Evolutionary conservation across 2,888 invertebrate genomes (phyloP).

Genomic region (Coelinius sp.): DNA sequence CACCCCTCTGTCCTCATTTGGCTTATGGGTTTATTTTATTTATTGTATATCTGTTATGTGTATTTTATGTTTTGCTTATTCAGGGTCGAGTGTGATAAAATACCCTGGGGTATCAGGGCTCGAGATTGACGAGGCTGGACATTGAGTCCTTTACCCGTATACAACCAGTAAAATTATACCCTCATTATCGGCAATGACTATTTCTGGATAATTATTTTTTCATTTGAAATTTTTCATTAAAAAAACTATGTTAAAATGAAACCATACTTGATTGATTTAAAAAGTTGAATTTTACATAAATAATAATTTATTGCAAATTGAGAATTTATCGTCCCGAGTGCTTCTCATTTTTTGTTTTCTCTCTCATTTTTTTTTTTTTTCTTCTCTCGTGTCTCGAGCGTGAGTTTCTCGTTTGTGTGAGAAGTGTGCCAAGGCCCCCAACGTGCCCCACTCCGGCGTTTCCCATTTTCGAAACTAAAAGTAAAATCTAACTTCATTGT

Average conservation of each 20-base stretch:
- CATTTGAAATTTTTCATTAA: neutral
- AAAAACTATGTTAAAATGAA: no score
- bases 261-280: neutral
- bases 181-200: conserved; percentile 56
- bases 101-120: conserved; percentile 41
- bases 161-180: conserved; percentile 52
- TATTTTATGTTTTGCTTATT: neutral
- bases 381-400: conserved; percentile 44
- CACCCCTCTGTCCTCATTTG: neutral
- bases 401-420: conserved; percentile 53
- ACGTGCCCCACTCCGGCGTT: conserved; percentile 50
- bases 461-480: conserved; percentile 71
- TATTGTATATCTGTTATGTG: conserved; percentile 17
- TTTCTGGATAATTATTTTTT: no score
- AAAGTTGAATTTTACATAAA: neutral
- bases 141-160: conserved; percentile 55
- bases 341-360: conserved; percentile 30
- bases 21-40: neutral
- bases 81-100: conserved; percentile 38
- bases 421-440: conserved; percentile 69
- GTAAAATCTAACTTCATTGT: conserved; percentile 70
- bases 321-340: neutral
- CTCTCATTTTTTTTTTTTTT: conserved; percentile 33
- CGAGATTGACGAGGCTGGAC: conserved; percentile 46
- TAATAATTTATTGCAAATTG: neutral